Evolutionary conservation across 1,140 invertebrate species (phyloP).

Genomic region (Philopotamus ludificatus): DNA sequence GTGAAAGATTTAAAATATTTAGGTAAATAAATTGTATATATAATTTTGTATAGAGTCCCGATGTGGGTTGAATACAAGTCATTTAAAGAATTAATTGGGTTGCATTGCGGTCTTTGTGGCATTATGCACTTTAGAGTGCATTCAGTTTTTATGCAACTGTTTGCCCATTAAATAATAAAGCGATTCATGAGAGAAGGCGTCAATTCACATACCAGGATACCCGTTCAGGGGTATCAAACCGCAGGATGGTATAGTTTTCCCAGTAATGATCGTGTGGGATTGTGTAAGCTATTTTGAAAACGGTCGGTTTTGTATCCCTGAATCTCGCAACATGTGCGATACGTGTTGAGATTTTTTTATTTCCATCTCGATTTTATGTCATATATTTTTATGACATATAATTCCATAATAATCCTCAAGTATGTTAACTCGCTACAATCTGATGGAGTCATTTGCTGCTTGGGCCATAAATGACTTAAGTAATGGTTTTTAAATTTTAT

Average conservation of each 20-base stretch:
- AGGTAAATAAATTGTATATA: no score
- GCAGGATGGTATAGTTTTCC: no score
- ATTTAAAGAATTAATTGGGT: constrained; percentile 18
- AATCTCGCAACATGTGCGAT: not conserved
- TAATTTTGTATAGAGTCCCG: no score
- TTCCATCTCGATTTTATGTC: no score
- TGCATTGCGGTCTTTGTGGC: constrained; percentile 25
- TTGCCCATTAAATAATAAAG: constrained; percentile 11
- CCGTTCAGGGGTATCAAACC: not conserved
- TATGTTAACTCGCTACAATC: not conserved
- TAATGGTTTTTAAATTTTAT: not conserved
- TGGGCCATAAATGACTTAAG: not conserved
- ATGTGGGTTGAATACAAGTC: no score
- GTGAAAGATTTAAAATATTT: no score
- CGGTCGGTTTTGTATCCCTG: not conserved
- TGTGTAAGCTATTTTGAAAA: no score
- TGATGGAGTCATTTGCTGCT: not conserved
- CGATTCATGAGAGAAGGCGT: not conserved
- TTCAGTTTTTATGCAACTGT: constrained; percentile 24
- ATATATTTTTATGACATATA: not conserved
- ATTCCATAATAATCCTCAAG: not conserved
- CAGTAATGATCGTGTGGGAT: no score
- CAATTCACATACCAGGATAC: not conserved
- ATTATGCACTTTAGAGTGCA: constrained; percentile 10
- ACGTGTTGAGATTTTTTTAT: not conserved